Evolutionary conservation across 2,888 invertebrate genomes (phyloP).

Genomic region (Pycnomerus fuliginosus): DNA sequence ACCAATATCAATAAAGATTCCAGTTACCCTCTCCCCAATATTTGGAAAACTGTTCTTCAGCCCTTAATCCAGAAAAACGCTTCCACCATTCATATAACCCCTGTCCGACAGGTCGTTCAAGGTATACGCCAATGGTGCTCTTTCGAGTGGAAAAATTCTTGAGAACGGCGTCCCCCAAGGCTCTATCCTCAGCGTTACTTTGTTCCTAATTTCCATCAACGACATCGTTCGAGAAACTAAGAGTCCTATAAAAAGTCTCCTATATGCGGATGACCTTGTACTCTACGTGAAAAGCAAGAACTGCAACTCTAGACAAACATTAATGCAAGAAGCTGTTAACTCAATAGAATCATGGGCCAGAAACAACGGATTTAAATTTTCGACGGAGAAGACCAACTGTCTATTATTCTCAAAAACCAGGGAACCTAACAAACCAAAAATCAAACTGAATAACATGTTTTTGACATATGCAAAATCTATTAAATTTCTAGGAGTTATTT

Average conservation of each 20-base stretch:
- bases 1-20: too few relatives aligned
- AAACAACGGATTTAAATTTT: not conserved
- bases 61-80: too few relatives aligned
- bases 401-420: not conserved
- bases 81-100: too few relatives aligned
- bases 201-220: too few relatives aligned
- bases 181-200: too few relatives aligned
- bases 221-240: not conserved
- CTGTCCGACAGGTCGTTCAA: too few relatives aligned
- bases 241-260: not conserved
- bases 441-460: not conserved
- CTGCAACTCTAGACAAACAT: not conserved
- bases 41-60: too few relatives aligned
- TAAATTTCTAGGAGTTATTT: constrained; percentile 5
- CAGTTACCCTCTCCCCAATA: too few relatives aligned
- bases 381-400: not conserved
- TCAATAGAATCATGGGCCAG: not conserved
- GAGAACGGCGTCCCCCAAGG: too few relatives aligned
- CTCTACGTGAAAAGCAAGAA: not conserved
- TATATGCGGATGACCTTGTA: not conserved
- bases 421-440: not conserved
- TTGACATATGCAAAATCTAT: constrained; percentile 1
- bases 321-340: not conserved
- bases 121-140: too few relatives aligned
- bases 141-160: too few relatives aligned